phyloP scores from a whole-genome alignment of 64 coral and sea anemone species.

The Catalaphyllia jardinei region DNA sequence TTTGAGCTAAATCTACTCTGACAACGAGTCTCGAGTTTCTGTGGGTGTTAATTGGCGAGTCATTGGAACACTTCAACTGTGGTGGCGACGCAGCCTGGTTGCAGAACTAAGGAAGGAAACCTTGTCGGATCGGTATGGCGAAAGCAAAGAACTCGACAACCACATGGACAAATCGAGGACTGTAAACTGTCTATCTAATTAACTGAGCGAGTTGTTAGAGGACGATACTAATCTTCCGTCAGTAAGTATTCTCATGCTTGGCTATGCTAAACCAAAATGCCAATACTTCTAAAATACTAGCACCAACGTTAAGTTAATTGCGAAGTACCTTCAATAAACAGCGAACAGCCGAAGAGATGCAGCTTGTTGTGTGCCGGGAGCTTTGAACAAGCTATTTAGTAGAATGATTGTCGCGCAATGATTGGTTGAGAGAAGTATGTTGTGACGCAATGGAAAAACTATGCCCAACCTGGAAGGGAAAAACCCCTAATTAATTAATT shows the following conservation, averaged over 20 bases:
- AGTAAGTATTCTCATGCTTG: neutral
- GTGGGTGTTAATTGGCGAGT: too few species aligned
- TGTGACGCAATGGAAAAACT: neutral
- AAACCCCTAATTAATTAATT: neutral
- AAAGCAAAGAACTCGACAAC: neutral
- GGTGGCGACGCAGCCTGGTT: too few species aligned
- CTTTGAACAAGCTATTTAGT: neutral
- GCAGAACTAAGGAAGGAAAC: neutral
- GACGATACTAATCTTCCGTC: neutral
- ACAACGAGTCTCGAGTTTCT: neutral
- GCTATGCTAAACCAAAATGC: conserved; percentile 2
- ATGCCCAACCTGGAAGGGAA: conserved; percentile 9
- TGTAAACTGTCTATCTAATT: too few species aligned
- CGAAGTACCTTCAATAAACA: conserved; percentile 6
- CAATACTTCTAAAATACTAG: neutral
- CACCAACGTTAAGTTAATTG: conserved; percentile 7
- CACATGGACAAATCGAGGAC: neutral
- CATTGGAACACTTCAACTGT: too few species aligned
- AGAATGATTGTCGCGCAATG: neutral
- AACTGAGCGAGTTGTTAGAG: neutral
- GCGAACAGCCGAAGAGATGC: neutral
- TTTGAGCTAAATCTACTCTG: neutral
- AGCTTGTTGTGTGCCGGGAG: neutral
- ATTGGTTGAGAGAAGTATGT: neutral
- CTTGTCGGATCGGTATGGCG: neutral